These are phyloP conservation scores for Drosophila bocki DNA, from an alignment of 1,140 invertebrate genomes.

Conservation along the genomic window DNA sequence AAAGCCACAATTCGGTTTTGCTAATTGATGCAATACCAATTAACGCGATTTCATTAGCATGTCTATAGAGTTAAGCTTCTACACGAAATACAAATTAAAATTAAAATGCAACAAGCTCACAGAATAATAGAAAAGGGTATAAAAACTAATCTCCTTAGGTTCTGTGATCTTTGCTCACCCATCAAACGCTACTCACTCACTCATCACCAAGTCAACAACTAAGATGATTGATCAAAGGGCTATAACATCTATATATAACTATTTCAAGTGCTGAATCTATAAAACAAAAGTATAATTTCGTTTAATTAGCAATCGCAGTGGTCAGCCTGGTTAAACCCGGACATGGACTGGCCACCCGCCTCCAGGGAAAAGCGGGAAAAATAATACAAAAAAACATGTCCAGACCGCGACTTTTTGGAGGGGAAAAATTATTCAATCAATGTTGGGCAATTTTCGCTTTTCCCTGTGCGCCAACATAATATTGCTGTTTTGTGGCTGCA, in stretches of 20 bases:
- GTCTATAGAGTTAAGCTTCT: background rate
- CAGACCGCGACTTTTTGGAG: conserved; percentile 35
- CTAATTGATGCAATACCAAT: conserved; percentile 33
- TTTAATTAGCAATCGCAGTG: conserved; percentile 3
- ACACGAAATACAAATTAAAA: background rate
- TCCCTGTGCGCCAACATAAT: conserved; percentile 61
- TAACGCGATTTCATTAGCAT: conserved; percentile 19
- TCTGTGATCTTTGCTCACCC: conserved; percentile 1
- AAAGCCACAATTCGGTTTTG: background rate
- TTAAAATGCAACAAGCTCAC: conserved; percentile 4
- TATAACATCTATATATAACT: background rate
- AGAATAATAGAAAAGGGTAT: background rate
- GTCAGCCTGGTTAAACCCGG: conserved; percentile 17
- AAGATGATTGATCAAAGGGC: background rate
- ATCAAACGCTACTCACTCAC: background rate
- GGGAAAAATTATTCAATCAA: conserved; percentile 79
- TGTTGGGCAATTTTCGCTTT: conserved; percentile 74
- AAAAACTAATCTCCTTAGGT: no score
- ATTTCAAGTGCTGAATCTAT: background rate
- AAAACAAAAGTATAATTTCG: conserved; percentile 1
- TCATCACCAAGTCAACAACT: background rate
- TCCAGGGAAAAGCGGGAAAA: conserved; percentile 12
- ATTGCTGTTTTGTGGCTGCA: conserved; percentile 49
- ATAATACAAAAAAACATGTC: conserved; percentile 24
- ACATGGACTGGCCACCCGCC: conserved; percentile 31